Evolutionary conservation across 2,113 vertebrate genomes (phyloP).

Genomic region (Leptosomus discolor): DNA sequence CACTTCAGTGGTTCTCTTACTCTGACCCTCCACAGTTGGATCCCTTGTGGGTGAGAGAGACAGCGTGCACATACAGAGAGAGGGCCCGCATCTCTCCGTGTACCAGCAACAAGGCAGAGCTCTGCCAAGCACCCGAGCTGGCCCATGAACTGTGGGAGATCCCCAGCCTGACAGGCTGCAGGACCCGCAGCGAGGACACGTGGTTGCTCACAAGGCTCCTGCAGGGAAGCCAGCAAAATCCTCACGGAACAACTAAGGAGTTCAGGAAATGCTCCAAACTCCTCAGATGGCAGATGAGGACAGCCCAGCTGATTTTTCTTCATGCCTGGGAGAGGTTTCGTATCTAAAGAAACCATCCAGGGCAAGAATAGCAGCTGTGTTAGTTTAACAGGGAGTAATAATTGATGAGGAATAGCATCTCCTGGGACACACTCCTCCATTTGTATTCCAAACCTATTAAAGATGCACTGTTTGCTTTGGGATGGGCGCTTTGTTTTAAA

Average conservation of each 20-base stretch:
- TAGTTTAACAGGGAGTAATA: not conserved
- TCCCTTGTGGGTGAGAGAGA: rapidly evolving
- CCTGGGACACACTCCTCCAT: not conserved
- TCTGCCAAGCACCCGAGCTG: not conserved
- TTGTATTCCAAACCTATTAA: not conserved
- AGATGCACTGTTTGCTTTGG: not conserved
- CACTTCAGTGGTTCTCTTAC: not conserved
- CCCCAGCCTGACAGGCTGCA: not conserved
- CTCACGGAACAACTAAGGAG: not conserved
- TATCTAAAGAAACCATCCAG: not conserved
- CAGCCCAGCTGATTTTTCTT: not conserved
- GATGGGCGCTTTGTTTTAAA: not conserved
- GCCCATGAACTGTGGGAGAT: rapidly evolving
- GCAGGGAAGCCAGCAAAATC: not conserved
- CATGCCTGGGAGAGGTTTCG: not conserved
- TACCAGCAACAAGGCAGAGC: not conserved
- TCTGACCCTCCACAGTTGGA: not conserved
- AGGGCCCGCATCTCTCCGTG: not conserved
- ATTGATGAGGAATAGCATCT: not conserved
- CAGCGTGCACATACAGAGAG: not conserved
- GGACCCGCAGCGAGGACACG: not conserved
- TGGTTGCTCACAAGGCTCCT: not conserved
- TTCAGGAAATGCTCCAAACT: not conserved
- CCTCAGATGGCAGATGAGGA: not conserved
- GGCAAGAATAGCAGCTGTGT: not conserved